Evolutionary conservation across 2,797 vertebrate genomes (phyloP), one percentile per base, ranked within the genome.

Genomic region (Helarctos malayanus): DNA sequence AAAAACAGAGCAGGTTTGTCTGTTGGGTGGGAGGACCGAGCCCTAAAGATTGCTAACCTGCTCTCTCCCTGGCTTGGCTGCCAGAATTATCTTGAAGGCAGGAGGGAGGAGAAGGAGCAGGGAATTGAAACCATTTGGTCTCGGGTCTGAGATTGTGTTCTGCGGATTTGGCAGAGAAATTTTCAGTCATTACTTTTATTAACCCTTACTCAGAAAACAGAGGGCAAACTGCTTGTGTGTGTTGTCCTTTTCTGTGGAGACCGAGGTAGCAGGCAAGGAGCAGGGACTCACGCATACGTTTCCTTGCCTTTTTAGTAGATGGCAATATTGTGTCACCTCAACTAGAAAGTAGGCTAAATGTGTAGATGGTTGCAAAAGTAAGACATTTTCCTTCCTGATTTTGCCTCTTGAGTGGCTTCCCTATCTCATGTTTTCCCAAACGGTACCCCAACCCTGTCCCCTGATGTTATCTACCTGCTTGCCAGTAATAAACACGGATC

Each of bases 91-190:
- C 96, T 80, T 1, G 9, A 61, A 86, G 92, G 54, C 29, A 27
- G 79, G 78, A 87, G 89, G 52, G 85, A 83, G 94, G 69, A 16
- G 8, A 75, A 29, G 38, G 82, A 86, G 79, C 7, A 1, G 69
- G 65, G 97, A 95, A 95, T 79, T 69, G 95, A 95, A 97, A 89
- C 92, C 92, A 63, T 95, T 98, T 97, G 96, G 85, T 95, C 71
- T 92, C 1, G 1, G 82, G 78, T 45, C 35, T 92, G 84, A 76
- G 86, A 57, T 2, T 92, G 71, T 57, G 23, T 84, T 93, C 38
- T 95, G 78, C 5, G 29, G 88, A 73, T 82, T 79, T 96, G 81
- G 61, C 85, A 73, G 38, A 68, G 79, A 88, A 15, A 2, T 89
- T 75, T 63, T 89, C 18, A 90, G 81, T 83, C 35, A 11, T 80